These are phyloP conservation scores for Antidorcas marsupialis DNA, from an alignment of 2,113 vertebrate genomes.

Conservation along the genomic window DNA sequence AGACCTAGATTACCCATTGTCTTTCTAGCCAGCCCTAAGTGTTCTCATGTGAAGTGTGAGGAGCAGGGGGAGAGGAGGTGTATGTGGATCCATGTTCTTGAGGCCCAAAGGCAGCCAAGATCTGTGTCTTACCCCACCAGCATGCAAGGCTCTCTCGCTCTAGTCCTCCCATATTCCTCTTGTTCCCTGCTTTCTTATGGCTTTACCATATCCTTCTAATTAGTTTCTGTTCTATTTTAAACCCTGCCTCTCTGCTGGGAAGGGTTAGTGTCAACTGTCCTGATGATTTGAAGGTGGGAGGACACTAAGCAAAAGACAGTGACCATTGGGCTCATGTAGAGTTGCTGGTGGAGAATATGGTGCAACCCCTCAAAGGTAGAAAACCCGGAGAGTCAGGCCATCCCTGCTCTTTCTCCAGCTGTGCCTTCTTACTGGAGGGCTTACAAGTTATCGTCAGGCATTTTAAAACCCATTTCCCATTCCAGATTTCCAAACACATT, in stretches of 20 bases:
- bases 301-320: not conserved
- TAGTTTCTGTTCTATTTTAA: not conserved
- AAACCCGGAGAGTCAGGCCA: not conserved
- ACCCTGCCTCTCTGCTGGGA: not conserved
- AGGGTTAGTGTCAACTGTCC: not conserved
- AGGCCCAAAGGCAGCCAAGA: not conserved
- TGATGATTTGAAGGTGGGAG: not conserved
- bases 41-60: not conserved
- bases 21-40: not conserved
- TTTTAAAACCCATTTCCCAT: not conserved
- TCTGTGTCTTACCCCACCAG: not conserved
- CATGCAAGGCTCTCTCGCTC: not conserved
- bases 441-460: not conserved
- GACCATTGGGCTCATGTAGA: accelerated
- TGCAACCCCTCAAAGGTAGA: not conserved
- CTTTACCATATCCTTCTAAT: constrained; percentile 18
- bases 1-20: not conserved
- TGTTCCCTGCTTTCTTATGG: constrained; percentile 23
- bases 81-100: not conserved
- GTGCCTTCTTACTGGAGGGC: not conserved
- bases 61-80: not conserved
- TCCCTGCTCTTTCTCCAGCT: not conserved
- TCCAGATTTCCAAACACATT: not conserved
- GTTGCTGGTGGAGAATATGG: not conserved
- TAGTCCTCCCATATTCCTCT: not conserved